Base-by-base conservation (phyloP, 2,888 invertebrate species). In the Melolontha melolontha region DNA sequence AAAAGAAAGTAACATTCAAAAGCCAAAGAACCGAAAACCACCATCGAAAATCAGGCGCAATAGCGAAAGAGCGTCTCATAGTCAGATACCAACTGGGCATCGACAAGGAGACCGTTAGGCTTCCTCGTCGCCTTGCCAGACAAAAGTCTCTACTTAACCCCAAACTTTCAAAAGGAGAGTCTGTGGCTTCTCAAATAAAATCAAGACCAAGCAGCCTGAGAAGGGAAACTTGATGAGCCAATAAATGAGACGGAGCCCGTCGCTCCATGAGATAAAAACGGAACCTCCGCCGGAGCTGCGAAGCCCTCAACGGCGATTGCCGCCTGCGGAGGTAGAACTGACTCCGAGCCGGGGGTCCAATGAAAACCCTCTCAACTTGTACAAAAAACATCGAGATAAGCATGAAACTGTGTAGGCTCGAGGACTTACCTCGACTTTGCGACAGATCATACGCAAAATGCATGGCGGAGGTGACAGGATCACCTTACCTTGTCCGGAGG, bases 371-470 rank as follows among this genome's bases (percentile, higher is more conserved):
- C 17, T 5, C 11, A 29, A 44, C n/a, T n/a, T 62, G 16, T 62
- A 62, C n/a, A 17, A 12, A 42, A 7, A 29, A 47, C n/a, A n/a
- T n/a, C n/a, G n/a, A n/a, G n/a, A n/a, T n/a, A n/a, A n/a, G n/a
- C n/a, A n/a, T n/a, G n/a, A 34, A 29, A 11, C 49, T 64, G 1
- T 10, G 11, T 12, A 64, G 51, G 8, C 22, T 51, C 10, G 50
- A 65, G 6, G 10, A 2, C 11, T 54, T 5, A 67, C 62, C 1
- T 22, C 59, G 7, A 62, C 62, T 2, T 14, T 67, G 12, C 12
- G 62, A 17, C 67, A 51, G 11, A 2, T 55, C 5, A n/a, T 66
- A 1, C 44, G 66, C 12, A n/a, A n/a, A n/a, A n/a, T n/a, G n/a
- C n/a, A n/a, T n/a, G n/a, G n/a, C n/a, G n/a, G n/a, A n/a, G n/a